Evolutionary conservation across 2,888 invertebrate genomes (phyloP), one percentile per base, ranked within the genome.

Genomic region (Trichogramma evanescens): DNA sequence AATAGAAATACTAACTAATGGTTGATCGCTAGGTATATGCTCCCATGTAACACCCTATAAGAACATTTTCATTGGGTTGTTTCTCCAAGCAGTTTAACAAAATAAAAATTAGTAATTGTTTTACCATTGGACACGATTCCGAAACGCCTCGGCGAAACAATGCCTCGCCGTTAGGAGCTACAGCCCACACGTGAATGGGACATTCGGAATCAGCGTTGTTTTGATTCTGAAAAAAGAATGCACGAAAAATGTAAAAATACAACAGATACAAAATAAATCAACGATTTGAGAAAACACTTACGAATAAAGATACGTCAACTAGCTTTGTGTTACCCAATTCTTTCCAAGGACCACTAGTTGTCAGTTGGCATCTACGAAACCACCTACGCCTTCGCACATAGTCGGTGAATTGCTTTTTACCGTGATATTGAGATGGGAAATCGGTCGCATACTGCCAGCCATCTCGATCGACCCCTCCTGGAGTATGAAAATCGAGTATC

Each of bases 361-460:
- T 84, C 45, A 94, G 81, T 64, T 89, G 88, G 70, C 93, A 93
- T 71, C 89, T 86, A 68, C 93, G 84, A 71, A 86, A 86, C 93
- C 93, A 94, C 56, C 92, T 81, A 50, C 93, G 81, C 9, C 93
- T 83, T 39, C 95, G 83, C 0, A 94, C 94, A 72, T 92, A 93
- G 78, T 95, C 95, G 0, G 93, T 93, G 66, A 94, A 89, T 66
- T 89, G 84, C 78, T 93, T 93, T 69, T 88, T 86, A 0, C 88
- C 88, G 72, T 93, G 94, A 77, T 92, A 95, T 7, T 87, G 85
- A 1, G 91, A 86, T 1, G 94, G 93, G 74, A 95, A 95, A 79
- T 95, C 94, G 1, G 91, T 88, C 0, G 95, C 94, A 78, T 95
- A 95, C 74, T 95, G 95, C 95, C 95, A 95, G 3, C 95, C 95